Percentiles rank a stretch among this genome's conserved stretches.
Evolutionary conservation across 2,888 invertebrate genomes (phyloP).

Genomic region (Fragum sueziense): DNA sequence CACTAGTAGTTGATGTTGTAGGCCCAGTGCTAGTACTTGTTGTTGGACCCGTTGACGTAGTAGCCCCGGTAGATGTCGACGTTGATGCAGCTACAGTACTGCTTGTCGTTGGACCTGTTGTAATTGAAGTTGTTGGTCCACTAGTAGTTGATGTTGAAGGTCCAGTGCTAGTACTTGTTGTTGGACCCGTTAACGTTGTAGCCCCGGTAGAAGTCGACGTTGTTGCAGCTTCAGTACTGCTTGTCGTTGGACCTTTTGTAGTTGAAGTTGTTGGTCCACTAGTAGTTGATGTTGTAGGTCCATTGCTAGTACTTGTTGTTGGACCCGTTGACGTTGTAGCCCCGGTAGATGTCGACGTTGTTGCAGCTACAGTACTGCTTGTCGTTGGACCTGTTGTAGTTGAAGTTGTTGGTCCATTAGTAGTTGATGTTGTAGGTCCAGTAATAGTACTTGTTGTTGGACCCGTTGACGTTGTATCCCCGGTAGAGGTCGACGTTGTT

Average conservation of each 20-base stretch:
- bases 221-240: neutral
- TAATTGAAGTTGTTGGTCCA: neutral
- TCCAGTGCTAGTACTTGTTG: no score
- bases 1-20: neutral
- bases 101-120: conserved; percentile 1
- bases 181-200: neutral
- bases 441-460: conserved; percentile 2
- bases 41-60: neutral
- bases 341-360: neutral
- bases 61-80: neutral
- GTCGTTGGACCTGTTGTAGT: neutral
- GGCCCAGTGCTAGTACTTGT: neutral
- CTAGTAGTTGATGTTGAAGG: neutral
- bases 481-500: neutral
- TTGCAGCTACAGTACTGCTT: neutral
- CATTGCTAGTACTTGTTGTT: conserved; percentile 2
- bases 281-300: conserved; percentile 4
- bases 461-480: neutral
- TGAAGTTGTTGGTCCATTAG: neutral
- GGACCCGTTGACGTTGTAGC: no score
- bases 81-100: neutral
- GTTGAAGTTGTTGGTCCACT: neutral
- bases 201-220: neutral
- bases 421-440: neutral
- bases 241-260: conserved; percentile 10